These are phyloP conservation scores for Delia radicum DNA, from an alignment of 1,140 invertebrate species.

Conservation along the genomic window DNA sequence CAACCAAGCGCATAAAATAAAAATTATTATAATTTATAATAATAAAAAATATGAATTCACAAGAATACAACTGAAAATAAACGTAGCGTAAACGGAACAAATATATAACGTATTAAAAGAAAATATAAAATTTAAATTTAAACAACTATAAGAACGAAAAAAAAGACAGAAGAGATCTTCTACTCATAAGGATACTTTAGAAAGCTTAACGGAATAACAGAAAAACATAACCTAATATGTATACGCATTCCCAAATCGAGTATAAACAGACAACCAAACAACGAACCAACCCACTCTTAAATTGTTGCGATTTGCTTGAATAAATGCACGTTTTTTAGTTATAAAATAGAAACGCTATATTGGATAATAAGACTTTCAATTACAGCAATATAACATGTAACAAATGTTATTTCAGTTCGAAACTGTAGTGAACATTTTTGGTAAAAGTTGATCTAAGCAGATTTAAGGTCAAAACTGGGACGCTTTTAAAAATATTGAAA, in stretches of 20 bases:
- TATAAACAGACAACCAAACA: background rate
- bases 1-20: background rate
- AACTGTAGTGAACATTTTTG: no score
- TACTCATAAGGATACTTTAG: background rate
- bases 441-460: no score
- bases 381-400: no score
- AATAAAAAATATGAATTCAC: background rate
- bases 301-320: background rate
- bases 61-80: background rate
- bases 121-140: background rate
- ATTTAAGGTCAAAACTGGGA: no score
- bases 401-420: no score
- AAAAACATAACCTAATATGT: background rate
- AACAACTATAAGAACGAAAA: background rate
- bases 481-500: no score
- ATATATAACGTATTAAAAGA: background rate
- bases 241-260: background rate
- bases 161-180: background rate
- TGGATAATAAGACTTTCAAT: no score
- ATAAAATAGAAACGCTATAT: no score
- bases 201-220: background rate
- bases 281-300: background rate
- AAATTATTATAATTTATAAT: constrained; percentile 17
- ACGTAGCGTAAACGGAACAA: constrained; percentile 2
- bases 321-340: background rate